Evolutionary conservation across 2,797 vertebrate genomes (phyloP).

Genomic region (Etheostoma nigrum): DNA sequence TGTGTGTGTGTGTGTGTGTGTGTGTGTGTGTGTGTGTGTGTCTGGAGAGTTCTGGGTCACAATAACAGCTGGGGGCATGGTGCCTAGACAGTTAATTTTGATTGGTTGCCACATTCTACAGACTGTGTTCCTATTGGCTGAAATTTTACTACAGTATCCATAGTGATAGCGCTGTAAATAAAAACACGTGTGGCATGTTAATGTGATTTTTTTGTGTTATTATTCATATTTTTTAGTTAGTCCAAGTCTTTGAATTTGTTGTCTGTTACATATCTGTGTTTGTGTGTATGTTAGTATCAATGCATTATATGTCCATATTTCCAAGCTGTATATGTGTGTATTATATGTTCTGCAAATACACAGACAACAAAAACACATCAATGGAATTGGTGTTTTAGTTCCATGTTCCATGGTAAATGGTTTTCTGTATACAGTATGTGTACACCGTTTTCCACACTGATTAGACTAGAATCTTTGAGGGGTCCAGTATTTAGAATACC

Average conservation of each 20-base stretch:
- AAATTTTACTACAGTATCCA: constrained; percentile 66
- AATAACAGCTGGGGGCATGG: constrained; percentile 79
- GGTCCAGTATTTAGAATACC: constrained; percentile 52
- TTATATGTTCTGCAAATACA: not conserved
- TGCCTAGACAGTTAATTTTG: constrained; percentile 61
- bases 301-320: not conserved
- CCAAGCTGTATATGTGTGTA: not conserved
- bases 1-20: constrained; percentile 28
- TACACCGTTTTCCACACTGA: constrained; percentile 24
- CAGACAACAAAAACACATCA: not conserved
- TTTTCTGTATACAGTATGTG: not conserved
- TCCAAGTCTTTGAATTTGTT: not conserved
- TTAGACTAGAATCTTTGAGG: constrained; percentile 37
- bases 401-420: not conserved
- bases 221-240: not conserved
- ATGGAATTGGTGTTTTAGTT: not conserved
- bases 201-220: not conserved
- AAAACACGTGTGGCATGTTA: constrained; percentile 39
- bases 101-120: constrained; percentile 61
- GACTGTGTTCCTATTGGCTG: constrained; percentile 52
- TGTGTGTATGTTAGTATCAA: not conserved
- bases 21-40: constrained; percentile 35
- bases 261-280: not conserved
- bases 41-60: constrained; percentile 79
- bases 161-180: constrained; percentile 73